phyloP scores from a whole-genome alignment of 1,140 invertebrate genomes.

The Bombus balteatus region DNA sequence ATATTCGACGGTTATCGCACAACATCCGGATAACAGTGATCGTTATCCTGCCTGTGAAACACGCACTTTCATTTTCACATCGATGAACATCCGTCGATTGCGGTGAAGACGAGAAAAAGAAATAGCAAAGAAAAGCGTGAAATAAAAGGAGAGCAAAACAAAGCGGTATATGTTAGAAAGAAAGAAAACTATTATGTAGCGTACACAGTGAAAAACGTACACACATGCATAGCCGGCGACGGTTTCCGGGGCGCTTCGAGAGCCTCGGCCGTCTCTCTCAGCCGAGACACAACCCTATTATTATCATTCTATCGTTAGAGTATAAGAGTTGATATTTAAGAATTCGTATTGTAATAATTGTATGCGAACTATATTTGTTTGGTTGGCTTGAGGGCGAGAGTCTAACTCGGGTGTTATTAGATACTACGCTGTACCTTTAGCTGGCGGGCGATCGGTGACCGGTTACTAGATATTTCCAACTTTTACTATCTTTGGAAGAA shows the following conservation, averaged over 20 bases:
- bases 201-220: background rate
- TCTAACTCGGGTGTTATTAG: conserved; percentile 83
- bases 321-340: conserved; percentile 83
- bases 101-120: background rate
- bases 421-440: conserved; percentile 84
- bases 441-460: conserved; percentile 71
- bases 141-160: background rate
- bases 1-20: background rate
- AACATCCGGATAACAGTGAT: background rate
- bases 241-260: background rate
- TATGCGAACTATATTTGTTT: conserved; percentile 82
- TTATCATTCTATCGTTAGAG: conserved; percentile 80
- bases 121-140: background rate
- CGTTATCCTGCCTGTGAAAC: background rate
- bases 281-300: conserved; percentile 62
- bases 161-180: conserved; percentile 26
- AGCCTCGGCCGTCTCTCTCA: background rate
- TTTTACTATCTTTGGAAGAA: background rate
- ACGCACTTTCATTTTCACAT: background rate
- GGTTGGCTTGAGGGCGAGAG: conserved; percentile 83
- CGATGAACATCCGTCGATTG: background rate
- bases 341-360: conserved; percentile 81
- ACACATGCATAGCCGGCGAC: background rate
- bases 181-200: conserved; percentile 23
- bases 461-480: background rate